Conservation (phyloP, 2,113 vertebrate species). For the Mixornis gularis region DNA sequence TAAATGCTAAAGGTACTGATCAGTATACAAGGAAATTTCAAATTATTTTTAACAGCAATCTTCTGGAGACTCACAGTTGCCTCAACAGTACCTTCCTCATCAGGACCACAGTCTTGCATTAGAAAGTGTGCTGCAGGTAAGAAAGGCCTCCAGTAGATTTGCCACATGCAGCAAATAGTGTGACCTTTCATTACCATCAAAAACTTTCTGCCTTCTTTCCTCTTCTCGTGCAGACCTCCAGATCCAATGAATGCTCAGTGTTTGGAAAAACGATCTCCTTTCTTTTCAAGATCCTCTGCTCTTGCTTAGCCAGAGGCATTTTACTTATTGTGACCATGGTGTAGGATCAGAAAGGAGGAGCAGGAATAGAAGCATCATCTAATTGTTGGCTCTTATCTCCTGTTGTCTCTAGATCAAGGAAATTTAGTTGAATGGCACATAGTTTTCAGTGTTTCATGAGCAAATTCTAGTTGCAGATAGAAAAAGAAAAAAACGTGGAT, state of each 20-base stretch:
- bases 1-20: background rate
- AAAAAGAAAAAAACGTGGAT: background rate
- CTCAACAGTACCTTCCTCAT: background rate
- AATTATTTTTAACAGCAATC: background rate
- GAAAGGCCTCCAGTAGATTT: background rate
- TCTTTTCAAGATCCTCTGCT: background rate
- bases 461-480: background rate
- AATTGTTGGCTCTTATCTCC: background rate
- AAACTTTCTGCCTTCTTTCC: background rate
- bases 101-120: background rate
- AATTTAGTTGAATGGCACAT: background rate
- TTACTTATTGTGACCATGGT: background rate
- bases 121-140: background rate
- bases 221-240: background rate
- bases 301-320: background rate
- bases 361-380: background rate
- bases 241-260: background rate
- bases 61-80: background rate
- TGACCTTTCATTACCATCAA: background rate
- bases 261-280: background rate
- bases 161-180: background rate
- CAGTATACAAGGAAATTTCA: background rate
- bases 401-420: background rate
- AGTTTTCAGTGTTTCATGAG: background rate
- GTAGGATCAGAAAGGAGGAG: background rate